These are phyloP conservation scores for Tillus elongatus DNA, from an alignment of 2,888 invertebrate genomes.

Conservation along the genomic window DNA sequence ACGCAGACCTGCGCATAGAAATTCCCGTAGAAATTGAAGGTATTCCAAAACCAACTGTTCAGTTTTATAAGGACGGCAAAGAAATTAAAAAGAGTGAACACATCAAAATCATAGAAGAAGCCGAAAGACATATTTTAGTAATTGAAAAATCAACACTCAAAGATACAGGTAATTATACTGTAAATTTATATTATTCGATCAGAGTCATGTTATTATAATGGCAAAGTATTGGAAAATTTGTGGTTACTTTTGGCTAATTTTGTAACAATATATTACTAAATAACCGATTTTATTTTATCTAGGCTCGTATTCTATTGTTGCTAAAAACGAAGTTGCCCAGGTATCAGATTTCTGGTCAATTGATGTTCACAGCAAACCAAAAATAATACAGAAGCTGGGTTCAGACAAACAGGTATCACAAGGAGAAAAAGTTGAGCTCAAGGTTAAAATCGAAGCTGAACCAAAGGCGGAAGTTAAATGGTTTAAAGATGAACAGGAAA, in stretches of 20 bases:
- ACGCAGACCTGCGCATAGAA: conserved; percentile 61
- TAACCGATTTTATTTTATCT: too few species aligned
- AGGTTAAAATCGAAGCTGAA: conserved; percentile 69
- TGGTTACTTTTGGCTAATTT: too few species aligned
- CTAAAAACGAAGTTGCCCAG: conserved; percentile 79
- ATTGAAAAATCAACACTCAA: conserved; percentile 64
- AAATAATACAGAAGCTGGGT: conserved; percentile 60
- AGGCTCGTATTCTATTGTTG: conserved; percentile 77
- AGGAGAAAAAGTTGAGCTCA: conserved; percentile 65
- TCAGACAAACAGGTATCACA: conserved; percentile 60
- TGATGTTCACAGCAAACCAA: conserved; percentile 72
- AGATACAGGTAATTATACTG: conserved; percentile 52
- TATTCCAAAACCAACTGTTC: conserved; percentile 69
- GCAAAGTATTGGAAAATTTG: too few species aligned
- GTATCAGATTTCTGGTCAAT: conserved; percentile 87
- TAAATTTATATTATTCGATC: too few species aligned
- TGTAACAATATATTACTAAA: too few species aligned
- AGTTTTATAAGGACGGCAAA: conserved; percentile 83
- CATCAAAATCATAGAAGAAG: conserved; percentile 64
- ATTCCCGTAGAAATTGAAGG: conserved; percentile 80
- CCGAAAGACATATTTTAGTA: conserved; percentile 57
- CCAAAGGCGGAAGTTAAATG: conserved; percentile 79
- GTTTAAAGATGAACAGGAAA: conserved; percentile 67
- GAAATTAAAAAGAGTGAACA: conserved; percentile 63
- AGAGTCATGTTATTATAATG: background rate